phyloP scores from a whole-genome alignment of 2,797 vertebrate genomes.

The Kryptopterus vitreolus region DNA sequence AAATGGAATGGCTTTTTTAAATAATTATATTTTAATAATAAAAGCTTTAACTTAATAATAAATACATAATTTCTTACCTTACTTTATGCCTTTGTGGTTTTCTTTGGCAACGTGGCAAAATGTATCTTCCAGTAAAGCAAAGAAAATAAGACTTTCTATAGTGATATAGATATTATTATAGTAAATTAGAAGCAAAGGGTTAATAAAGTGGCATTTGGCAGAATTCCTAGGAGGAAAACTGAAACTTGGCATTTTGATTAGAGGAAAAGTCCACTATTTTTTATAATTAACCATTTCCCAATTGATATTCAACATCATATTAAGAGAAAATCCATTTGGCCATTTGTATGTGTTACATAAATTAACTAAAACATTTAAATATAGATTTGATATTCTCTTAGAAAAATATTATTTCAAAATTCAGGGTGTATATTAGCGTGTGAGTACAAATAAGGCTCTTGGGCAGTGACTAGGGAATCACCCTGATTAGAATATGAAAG shows the following conservation, averaged over 20 bases:
- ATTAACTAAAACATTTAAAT: constrained; percentile 2
- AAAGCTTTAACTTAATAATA: background rate
- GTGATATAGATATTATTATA: too few species aligned
- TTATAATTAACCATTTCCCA: too few species aligned
- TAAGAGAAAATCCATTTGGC: too few species aligned
- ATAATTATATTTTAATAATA: background rate
- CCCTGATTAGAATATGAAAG: constrained; percentile 65
- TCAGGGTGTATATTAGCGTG: constrained; percentile 6
- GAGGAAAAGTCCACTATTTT: too few species aligned
- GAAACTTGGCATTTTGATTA: too few species aligned
- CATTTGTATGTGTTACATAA: constrained; percentile 15
- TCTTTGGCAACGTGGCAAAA: background rate
- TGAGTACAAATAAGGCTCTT: background rate
- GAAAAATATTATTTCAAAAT: background rate
- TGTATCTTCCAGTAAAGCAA: background rate
- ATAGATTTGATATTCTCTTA: background rate
- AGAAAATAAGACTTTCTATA: background rate
- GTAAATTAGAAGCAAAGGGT: too few species aligned
- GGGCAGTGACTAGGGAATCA: constrained; percentile 41
- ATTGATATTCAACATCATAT: too few species aligned
- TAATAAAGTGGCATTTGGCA: too few species aligned
- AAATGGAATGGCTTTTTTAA: too few species aligned
- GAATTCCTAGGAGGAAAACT: too few species aligned
- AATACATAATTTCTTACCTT: background rate
- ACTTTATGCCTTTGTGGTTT: background rate